These are phyloP conservation scores for Dermochelys coriacea DNA, from an alignment of 2,797 vertebrate genomes.

Conservation along the genomic window DNA sequence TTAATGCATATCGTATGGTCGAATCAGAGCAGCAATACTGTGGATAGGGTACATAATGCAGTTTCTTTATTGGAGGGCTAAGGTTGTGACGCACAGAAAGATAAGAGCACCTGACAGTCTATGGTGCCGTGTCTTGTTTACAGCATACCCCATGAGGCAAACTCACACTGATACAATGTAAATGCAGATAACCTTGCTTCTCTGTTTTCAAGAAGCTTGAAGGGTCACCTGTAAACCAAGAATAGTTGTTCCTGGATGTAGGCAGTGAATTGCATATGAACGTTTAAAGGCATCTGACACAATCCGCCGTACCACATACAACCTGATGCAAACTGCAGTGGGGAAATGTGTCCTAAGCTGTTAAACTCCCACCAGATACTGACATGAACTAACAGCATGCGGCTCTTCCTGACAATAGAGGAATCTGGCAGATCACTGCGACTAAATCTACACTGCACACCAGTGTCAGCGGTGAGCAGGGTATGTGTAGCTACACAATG, in stretches of 20 bases:
- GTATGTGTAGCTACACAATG: background rate
- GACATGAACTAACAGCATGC: background rate
- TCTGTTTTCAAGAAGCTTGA: background rate
- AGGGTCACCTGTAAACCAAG: background rate
- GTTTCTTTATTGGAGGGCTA: background rate
- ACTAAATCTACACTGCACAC: background rate
- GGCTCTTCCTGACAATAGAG: background rate
- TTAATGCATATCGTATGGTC: background rate
- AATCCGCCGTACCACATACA: background rate
- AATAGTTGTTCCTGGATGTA: background rate
- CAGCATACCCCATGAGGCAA: background rate
- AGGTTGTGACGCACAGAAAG: background rate
- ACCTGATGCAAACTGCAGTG: background rate
- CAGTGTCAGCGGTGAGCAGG: background rate
- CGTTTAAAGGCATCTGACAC: background rate
- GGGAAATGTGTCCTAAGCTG: background rate
- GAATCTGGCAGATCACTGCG: background rate
- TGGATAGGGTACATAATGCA: background rate
- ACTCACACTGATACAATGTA: background rate
- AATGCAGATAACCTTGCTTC: background rate
- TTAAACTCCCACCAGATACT: background rate
- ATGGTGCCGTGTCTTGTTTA: background rate
- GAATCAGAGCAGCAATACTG: background rate
- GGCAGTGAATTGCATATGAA: background rate
- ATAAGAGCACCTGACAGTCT: background rate